These are phyloP conservation scores for Acanthochromis polyacanthus DNA, from an alignment of 2,113 vertebrate species.

Conservation along the genomic window DNA sequence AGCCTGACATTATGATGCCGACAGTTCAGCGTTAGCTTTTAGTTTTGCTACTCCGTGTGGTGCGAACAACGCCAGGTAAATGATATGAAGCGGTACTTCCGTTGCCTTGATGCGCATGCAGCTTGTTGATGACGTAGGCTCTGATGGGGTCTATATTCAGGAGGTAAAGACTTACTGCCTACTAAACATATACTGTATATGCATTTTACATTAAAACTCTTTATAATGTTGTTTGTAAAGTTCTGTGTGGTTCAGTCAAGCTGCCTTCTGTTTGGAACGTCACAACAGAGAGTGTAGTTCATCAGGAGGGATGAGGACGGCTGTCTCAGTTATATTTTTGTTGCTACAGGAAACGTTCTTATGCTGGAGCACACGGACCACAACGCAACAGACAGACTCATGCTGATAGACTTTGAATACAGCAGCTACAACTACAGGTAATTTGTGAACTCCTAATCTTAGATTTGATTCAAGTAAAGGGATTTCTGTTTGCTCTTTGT, in stretches of 20 bases:
- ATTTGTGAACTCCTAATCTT: neutral
- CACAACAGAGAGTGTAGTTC: neutral
- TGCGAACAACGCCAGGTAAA: no score
- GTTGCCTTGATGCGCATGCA: no score
- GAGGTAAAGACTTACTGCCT: no score
- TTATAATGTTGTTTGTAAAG: no score
- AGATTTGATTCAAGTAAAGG: neutral
- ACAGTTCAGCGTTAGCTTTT: no score
- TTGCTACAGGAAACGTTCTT: conserved; percentile 89
- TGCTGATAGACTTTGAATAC: conserved; percentile 98
- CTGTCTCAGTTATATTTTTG: neutral
- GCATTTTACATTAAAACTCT: neutral
- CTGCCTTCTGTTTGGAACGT: neutral
- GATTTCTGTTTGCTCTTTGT: no score
- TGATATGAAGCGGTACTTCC: no score
- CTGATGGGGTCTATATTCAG: no score
- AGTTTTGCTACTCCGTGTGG: no score
- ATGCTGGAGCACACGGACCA: conserved; percentile 80
- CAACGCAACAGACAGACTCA: conserved; percentile 83
- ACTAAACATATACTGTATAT: neutral
- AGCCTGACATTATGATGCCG: no score
- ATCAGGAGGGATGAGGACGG: neutral
- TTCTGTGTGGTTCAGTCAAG: no score
- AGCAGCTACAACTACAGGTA: conserved; percentile 98
- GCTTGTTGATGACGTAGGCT: no score